Evolutionary conservation across 2,888 invertebrate species (phyloP).

Genomic region (Caenorhabditis doughertyi): DNA sequence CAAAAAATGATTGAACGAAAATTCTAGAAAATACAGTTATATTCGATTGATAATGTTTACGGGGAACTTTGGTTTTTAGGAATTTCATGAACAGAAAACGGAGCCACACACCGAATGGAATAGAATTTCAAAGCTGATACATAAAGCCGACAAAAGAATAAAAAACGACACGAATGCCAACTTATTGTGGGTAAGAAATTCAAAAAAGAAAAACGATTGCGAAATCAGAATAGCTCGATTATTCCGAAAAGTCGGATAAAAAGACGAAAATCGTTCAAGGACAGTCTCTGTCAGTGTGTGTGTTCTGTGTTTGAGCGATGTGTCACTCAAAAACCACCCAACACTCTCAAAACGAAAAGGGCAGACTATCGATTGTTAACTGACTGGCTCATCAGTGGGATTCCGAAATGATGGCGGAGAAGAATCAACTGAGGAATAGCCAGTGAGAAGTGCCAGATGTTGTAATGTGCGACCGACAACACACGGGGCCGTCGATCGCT

Average conservation of each 20-base stretch:
- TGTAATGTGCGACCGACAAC: constrained; percentile 58
- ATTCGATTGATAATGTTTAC: no score
- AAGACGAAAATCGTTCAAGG: constrained; percentile 49
- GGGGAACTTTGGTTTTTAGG: no score
- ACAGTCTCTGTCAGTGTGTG: constrained; percentile 29
- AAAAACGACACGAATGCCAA: no score
- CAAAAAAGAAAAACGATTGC: not conserved
- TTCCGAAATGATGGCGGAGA: constrained; percentile 15
- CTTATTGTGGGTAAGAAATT: no score
- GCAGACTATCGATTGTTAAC: constrained; percentile 22
- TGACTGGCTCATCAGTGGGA: not conserved
- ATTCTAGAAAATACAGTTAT: no score
- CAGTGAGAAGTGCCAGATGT: constrained; percentile 55
- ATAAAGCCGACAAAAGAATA: no score
- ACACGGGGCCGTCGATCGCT: constrained; percentile 37
- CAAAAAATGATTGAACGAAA: not conserved
- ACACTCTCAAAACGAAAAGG: not conserved
- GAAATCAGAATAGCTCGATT: constrained; percentile 25
- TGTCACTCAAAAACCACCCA: constrained; percentile 46
- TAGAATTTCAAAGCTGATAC: no score
- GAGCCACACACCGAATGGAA: no score
- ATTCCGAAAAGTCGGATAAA: constrained; percentile 16
- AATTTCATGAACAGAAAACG: no score
- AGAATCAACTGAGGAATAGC: constrained; percentile 31
- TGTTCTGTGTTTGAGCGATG: constrained; percentile 48